phyloP scores from a whole-genome alignment of 2,888 invertebrate species.

The Ichneumoninae sp. region DNA sequence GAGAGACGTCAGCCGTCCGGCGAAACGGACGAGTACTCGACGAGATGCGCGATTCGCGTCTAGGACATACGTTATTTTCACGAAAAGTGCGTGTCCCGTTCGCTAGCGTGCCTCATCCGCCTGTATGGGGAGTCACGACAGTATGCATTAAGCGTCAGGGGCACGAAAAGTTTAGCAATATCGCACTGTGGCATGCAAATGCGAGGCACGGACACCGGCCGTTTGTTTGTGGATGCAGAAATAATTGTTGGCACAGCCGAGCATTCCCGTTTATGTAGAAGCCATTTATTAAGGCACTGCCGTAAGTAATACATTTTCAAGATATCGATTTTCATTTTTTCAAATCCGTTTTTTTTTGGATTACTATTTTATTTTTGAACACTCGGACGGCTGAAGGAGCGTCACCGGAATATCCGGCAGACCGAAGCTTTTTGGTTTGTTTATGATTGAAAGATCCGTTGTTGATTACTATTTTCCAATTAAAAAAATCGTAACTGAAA shows the following conservation, averaged over 20 bases:
- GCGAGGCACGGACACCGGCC: not conserved
- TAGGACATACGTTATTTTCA: conserved; percentile 12
- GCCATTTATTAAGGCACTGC: no score
- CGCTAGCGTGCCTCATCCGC: not conserved
- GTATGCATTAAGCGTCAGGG: not conserved
- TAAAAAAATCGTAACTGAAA: no score
- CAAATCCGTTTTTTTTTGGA: no score
- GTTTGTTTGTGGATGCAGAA: conserved; percentile 74
- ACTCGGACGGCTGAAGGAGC: no score
- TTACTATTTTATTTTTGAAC: no score
- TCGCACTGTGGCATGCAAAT: conserved; percentile 11
- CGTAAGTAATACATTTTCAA: no score
- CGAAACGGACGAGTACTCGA: not conserved
- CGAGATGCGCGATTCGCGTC: not conserved
- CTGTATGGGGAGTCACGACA: not conserved
- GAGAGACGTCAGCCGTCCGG: not conserved
- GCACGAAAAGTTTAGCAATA: conserved; percentile 10
- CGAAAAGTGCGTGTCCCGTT: not conserved
- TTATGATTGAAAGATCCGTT: no score
- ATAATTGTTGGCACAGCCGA: conserved; percentile 76
- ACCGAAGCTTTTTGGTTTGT: no score
- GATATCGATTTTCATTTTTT: no score
- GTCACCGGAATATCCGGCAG: no score
- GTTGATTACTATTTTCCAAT: no score
- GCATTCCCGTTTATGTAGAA: conserved; percentile 71